Evolutionary conservation across 2,888 invertebrate genomes (phyloP).

Genomic region (Caenorhabditis sp.): DNA sequence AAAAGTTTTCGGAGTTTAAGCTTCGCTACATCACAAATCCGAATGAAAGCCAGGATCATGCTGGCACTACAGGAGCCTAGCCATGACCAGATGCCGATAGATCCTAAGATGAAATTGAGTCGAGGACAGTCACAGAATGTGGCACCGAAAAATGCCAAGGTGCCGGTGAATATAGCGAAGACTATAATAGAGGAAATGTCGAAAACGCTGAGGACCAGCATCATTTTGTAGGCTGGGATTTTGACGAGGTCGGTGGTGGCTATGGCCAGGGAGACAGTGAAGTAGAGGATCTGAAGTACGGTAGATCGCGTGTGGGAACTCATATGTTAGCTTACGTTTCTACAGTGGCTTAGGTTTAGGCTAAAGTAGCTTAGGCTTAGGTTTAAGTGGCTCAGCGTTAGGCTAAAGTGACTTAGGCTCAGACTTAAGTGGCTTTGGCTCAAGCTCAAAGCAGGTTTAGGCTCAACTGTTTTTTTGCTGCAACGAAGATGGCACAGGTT

Average conservation of each 20-base stretch:
- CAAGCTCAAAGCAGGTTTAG: too few relatives aligned
- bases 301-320: background rate
- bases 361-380: too few relatives aligned
- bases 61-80: background rate
- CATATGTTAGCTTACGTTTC: too few relatives aligned
- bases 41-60: background rate
- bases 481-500: too few relatives aligned
- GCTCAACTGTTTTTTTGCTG: too few relatives aligned
- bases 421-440: too few relatives aligned
- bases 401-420: too few relatives aligned
- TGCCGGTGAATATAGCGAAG: background rate
- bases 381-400: too few relatives aligned
- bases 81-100: background rate
- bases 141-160: background rate
- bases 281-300: conserved; percentile 1
- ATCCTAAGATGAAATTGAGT: background rate
- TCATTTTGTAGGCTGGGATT: conserved; percentile 5
- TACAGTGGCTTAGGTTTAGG: too few relatives aligned
- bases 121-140: background rate
- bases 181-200: background rate
- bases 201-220: conserved; percentile 1
- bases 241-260: conserved; percentile 2
- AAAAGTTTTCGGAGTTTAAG: background rate
- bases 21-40: background rate
- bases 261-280: background rate